Percentiles rank a stretch among this genome's conserved stretches.
Conservation (phyloP, 2,797 vertebrate genomes). For the Menidia menidia region DNA sequence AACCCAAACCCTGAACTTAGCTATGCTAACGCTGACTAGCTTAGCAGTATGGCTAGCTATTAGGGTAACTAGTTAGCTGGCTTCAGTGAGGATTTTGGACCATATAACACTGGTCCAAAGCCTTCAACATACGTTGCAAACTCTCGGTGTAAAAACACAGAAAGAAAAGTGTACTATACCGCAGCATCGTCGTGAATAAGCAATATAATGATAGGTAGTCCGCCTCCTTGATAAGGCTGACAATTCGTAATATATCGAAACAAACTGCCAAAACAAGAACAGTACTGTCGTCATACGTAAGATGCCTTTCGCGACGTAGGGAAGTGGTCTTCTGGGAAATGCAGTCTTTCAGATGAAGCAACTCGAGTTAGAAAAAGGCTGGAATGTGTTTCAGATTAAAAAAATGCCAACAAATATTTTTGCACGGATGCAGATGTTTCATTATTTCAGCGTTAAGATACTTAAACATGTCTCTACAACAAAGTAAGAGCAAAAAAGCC, state of each 20-base stretch:
- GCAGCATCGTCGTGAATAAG: conserved; percentile 20
- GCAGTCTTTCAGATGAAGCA: conserved; percentile 28
- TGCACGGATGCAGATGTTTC: too few relatives aligned
- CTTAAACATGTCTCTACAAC: too few relatives aligned
- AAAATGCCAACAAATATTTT: background rate
- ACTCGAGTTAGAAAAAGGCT: too few relatives aligned
- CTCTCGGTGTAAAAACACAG: accelerated
- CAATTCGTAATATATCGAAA: conserved; percentile 76
- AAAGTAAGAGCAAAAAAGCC: too few relatives aligned
- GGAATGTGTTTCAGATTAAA: background rate
- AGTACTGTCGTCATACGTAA: conserved; percentile 53
- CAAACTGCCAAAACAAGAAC: conserved; percentile 83
- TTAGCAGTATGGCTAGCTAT: conserved; percentile 56
- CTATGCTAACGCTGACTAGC: conserved; percentile 64
- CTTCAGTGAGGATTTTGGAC: conserved; percentile 31
- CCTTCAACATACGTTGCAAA: background rate
- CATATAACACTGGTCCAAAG: conserved; percentile 19
- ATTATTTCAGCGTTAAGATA: too few relatives aligned
- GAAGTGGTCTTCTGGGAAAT: conserved; percentile 47
- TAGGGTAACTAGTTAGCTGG: conserved; percentile 60
- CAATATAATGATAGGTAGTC: conserved; percentile 16
- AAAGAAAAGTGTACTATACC: conserved; percentile 47
- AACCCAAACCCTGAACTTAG: conserved; percentile 38
- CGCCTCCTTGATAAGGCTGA: conserved; percentile 50
- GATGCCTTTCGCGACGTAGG: background rate